Evolutionary conservation across 2,797 vertebrate genomes (phyloP).

Genomic region (Meriones psammophilus): DNA sequence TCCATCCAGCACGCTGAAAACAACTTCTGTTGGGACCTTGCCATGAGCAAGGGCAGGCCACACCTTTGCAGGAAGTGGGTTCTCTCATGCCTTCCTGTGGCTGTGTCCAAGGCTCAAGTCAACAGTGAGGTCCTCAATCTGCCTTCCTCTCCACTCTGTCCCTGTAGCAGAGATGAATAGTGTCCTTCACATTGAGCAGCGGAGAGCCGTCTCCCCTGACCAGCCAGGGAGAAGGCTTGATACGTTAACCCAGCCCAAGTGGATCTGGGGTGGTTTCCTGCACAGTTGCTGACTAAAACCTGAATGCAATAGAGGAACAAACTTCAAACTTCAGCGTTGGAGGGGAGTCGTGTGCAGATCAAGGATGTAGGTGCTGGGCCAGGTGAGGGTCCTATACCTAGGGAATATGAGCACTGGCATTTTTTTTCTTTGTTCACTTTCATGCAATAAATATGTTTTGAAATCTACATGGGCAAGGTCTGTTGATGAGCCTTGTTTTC

Average conservation of each 20-base stretch:
- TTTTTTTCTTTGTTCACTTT: neutral
- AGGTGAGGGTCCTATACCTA: neutral
- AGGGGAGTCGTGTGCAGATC: neutral
- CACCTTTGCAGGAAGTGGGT: too few species aligned
- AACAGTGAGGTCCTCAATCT: neutral
- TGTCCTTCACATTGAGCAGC: neutral
- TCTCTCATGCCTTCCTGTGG: accelerated
- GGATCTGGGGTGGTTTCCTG: too few species aligned
- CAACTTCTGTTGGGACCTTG: accelerated
- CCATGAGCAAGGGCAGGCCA: too few species aligned
- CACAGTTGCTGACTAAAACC: neutral
- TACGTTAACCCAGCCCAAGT: accelerated
- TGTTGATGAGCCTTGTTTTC: neutral
- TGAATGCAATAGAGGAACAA: neutral
- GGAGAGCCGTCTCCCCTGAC: neutral
- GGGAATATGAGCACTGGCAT: neutral
- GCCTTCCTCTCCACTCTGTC: accelerated
- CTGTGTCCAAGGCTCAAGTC: neutral
- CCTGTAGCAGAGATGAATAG: neutral
- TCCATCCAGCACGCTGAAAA: neutral
- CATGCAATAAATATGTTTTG: neutral
- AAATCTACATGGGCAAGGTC: neutral
- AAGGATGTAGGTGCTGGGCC: neutral
- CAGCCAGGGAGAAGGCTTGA: neutral
- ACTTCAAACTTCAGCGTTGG: neutral